Percentiles rank a stretch among this genome's conserved stretches.
phyloP scores from a whole-genome alignment of 1,140 invertebrate genomes.

The Trichonephila clavata region DNA sequence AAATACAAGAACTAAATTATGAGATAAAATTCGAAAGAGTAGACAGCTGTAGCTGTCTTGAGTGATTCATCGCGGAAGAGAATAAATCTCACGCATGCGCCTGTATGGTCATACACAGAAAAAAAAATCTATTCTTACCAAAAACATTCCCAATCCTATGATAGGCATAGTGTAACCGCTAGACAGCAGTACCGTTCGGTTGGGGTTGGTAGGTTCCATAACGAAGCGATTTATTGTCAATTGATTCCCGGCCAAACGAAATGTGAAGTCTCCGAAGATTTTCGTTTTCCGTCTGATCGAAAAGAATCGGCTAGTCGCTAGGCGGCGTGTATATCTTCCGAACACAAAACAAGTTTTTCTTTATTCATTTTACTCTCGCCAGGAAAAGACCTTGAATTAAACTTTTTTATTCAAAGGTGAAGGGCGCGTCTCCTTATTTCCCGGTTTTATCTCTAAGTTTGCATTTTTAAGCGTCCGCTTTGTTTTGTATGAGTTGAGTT shows the following conservation, averaged over 20 bases:
- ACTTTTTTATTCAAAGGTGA: not conserved
- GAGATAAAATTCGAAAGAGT: too few relatives aligned
- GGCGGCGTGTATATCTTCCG: conserved; percentile 15
- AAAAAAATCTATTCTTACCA: conserved; percentile 28
- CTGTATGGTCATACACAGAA: not conserved
- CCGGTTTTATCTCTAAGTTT: not conserved
- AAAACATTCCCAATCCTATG: conserved; percentile 51
- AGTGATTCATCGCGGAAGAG: not conserved
- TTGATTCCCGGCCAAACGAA: not conserved
- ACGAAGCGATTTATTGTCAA: conserved; percentile 20
- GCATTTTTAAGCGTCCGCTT: not conserved
- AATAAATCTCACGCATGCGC: not conserved
- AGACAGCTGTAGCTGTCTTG: too few relatives aligned
- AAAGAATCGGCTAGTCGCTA: conserved; percentile 21
- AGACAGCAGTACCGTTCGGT: conserved; percentile 12
- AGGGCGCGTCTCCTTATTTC: conserved; percentile 17
- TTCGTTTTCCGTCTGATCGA: not conserved
- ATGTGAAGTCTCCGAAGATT: conserved; percentile 11
- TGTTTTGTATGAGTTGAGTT: not conserved
- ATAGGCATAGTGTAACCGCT: conserved; percentile 51
- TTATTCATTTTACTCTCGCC: conserved; percentile 16
- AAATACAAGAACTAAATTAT: too few relatives aligned
- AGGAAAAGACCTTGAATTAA: conserved; percentile 29
- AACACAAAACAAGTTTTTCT: conserved; percentile 33
- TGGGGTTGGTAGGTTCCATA: conserved; percentile 36